Base-by-base conservation (phyloP, 2,888 invertebrate genomes). In the Eupeodes latifasciatus region DNA sequence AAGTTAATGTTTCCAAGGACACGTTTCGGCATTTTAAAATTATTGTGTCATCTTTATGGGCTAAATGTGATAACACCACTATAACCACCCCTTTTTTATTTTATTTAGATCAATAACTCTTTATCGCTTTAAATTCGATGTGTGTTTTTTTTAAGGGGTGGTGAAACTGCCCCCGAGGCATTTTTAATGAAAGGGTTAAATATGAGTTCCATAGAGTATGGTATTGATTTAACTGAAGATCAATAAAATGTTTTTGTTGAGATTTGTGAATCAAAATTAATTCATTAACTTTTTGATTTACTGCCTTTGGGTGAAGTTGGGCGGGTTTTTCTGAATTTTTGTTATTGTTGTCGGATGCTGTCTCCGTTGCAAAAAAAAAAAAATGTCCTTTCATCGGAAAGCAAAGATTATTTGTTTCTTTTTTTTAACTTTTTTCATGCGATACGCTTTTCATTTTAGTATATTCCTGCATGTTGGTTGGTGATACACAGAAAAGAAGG, bases 281-380 rank as follows among this genome's bases (percentile, higher is more conserved):
- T 83, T 87, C 79, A 87, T 87, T 87, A 87, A 83, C 86, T 80
- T 83, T 78, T 83, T 83, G 79, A 87, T 76, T 87, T 80, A 80
- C 76, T 72, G 79, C 71, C 69, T 51, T 44, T 61, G 49, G 86
- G 69, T 66, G 64, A 36, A 44, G 47, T 47, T 69, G 72, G 53
- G 51, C 16, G 74, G n/a, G 57, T 61, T 59, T 67, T 6, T 78
- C 11, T 40, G 5, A 40, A 5, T 51, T 14, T 53, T 51, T 61
- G 59, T n/a, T 61, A 59, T n/a, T 6, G 16, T 6, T 4, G 16
- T 67, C 19, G 61, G 5, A 61, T 40, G 51, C 57, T 34, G 12
- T 61, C 49, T 78, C 61, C 34, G 6, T 16, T 69, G 61, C 57
- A 59, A 75, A 69, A 40, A 40, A 9, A 69, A 40, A 40, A 9